Conservation (phyloP, 2,888 invertebrate genomes). For the Phaedon cochleariae region DNA sequence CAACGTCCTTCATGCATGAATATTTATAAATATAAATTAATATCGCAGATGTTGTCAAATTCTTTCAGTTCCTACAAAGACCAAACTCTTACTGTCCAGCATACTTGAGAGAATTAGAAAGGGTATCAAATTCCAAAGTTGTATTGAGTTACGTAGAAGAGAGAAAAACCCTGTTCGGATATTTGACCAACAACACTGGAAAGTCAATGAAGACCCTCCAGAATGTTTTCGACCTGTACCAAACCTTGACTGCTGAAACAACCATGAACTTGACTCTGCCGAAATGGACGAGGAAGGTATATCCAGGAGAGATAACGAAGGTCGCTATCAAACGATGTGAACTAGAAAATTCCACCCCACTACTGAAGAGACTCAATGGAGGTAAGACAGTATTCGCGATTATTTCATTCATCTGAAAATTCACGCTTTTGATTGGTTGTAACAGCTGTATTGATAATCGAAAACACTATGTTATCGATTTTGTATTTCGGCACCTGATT, state of each 20-base stretch:
- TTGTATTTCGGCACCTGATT: no score
- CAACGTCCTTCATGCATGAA: no score
- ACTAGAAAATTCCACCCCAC: constrained; percentile 57
- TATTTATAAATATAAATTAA: no score
- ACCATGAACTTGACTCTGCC: constrained; percentile 64
- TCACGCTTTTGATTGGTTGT: no score
- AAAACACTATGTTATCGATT: no score
- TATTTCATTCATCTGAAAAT: no score
- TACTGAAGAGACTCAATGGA: constrained; percentile 61
- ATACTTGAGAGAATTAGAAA: constrained; percentile 50
- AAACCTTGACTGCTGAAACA: constrained; percentile 70
- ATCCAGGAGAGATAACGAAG: constrained; percentile 61
- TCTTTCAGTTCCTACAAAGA: constrained; percentile 52
- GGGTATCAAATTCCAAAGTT: not conserved
- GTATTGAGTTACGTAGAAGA: constrained; percentile 48
- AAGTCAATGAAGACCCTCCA: constrained; percentile 63
- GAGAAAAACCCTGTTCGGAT: constrained; percentile 69
- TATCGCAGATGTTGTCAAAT: no score
- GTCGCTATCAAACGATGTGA: constrained; percentile 59
- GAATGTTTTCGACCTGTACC: constrained; percentile 64
- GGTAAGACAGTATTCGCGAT: constrained; percentile 55
- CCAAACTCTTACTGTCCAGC: constrained; percentile 56
- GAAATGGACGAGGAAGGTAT: constrained; percentile 61
- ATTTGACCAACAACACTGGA: constrained; percentile 70
- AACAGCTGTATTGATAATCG: no score